Percentiles rank a stretch among this genome's conserved stretches.
Conservation (phyloP, 2,113 vertebrate genomes). For the Cygnus atratus region DNA sequence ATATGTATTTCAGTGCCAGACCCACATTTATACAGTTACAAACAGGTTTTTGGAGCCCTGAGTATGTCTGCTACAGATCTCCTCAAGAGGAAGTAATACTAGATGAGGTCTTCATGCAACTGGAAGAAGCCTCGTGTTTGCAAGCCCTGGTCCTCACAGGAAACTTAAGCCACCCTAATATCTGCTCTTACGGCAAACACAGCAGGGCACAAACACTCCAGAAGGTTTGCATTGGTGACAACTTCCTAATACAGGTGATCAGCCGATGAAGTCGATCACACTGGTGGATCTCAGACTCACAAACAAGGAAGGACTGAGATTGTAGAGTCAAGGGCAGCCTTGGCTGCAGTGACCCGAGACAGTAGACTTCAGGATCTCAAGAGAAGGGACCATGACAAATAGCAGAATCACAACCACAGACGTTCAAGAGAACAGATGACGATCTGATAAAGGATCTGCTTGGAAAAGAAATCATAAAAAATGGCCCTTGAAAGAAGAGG, state of each 20-base stretch:
- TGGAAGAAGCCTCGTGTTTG: neutral
- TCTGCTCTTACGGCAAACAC: neutral
- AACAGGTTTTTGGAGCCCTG: neutral
- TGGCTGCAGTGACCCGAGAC: neutral
- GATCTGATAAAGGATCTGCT: neutral
- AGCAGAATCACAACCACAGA: neutral
- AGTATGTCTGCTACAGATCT: neutral
- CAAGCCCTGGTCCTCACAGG: neutral
- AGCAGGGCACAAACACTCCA: neutral
- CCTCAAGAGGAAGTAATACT: neutral
- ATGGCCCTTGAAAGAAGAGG: neutral
- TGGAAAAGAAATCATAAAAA: neutral
- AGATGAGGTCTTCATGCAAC: neutral
- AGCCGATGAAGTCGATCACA: neutral
- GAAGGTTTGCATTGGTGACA: neutral
- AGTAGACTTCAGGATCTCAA: neutral
- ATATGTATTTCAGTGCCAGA: neutral
- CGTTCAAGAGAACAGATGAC: neutral
- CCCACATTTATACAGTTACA: neutral
- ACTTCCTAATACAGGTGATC: neutral
- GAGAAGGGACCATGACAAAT: neutral
- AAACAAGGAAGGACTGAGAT: neutral
- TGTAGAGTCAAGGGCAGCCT: neutral
- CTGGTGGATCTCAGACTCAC: neutral
- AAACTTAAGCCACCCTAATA: neutral